Evolutionary conservation across 2,113 vertebrate species (phyloP).

Genomic region (Cyanocitta stelleri): DNA sequence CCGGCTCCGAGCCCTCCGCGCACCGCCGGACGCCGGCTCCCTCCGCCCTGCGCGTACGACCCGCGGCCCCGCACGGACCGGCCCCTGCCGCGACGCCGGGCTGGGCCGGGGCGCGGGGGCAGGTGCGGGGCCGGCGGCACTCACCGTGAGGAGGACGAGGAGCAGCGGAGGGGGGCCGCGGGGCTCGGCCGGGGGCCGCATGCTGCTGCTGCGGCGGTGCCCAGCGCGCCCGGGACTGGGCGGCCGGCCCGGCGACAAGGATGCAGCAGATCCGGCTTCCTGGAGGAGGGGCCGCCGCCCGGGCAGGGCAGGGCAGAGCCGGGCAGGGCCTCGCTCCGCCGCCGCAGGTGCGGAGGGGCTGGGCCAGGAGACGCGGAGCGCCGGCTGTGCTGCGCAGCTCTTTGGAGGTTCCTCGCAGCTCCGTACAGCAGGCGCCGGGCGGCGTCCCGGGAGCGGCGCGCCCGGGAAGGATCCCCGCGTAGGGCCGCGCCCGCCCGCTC

Average conservation of each 20-base stretch:
- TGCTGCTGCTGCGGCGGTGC: neutral
- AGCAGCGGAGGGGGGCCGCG: neutral
- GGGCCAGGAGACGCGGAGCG: neutral
- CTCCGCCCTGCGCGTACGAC: neutral
- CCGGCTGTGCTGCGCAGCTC: neutral
- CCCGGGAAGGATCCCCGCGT: neutral
- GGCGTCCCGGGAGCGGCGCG: neutral
- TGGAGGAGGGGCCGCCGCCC: neutral
- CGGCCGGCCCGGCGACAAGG: neutral
- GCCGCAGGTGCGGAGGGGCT: neutral
- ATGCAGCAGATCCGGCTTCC: constrained; percentile 31
- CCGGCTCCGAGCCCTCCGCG: neutral
- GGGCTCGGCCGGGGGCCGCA: neutral
- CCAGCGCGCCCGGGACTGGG: neutral
- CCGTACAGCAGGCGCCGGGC: neutral
- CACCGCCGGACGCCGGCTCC: neutral
- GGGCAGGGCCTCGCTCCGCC: neutral
- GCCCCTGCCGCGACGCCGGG: neutral
- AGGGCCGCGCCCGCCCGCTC: neutral
- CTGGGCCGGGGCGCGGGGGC: neutral
- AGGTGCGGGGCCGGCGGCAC: neutral
- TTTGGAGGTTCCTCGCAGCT: neutral
- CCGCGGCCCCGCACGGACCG: neutral
- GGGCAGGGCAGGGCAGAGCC: neutral
- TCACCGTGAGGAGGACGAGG: neutral